Evolutionary conservation across 2,797 vertebrate genomes (phyloP), one percentile per base, ranked within the genome.

Genomic region (Mormyrus hasselquistii): DNA sequence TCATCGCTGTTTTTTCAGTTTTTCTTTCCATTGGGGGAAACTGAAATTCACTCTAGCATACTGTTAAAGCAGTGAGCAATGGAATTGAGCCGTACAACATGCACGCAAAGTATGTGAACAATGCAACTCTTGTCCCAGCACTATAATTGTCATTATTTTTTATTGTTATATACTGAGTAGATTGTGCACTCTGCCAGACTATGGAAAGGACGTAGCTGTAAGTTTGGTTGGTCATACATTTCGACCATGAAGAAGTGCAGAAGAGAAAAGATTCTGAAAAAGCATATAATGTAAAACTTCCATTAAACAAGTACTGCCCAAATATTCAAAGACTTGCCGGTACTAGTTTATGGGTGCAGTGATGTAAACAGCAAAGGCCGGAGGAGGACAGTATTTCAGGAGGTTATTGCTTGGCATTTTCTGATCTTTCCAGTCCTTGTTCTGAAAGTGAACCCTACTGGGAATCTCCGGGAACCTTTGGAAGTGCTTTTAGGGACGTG

Each of bases 1-100:
- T n/a, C 44, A 7, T 69, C 52, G 19, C 38, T 69, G 88, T 55
- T 73, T 57, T 41, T 89, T 89, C 62, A 76, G 62, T 53, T 50
- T 76, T 7, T 69, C 47, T 85, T 22, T 34, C 79, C 22, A 84
- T 84, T 62, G 55, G 22, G 22, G 88, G 53, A 25, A 84, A 84
- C 44, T 25, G 59, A 62, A 84, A 29, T 55, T 8, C 41, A 50
- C 53, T 89, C 38, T 5, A 55, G 22, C 19, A 16, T 62, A 84
- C 59, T n/a, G 65, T 16, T 65, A 25, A 38, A 73, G 12, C 12
- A 73, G 65, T 14, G 3, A 34, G 0, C 29, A 84, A 16, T 62
- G 38, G 47, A 49, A 88, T 53, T n/a, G 47, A 55, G 55, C 41
- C 41, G 1, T 34, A 10, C 50, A 34, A 86, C 52, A 57, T 85